Evolutionary conservation across 2,113 vertebrate species (phyloP), one percentile per base, ranked within the genome.

Genomic region (Pipa parva): DNA sequence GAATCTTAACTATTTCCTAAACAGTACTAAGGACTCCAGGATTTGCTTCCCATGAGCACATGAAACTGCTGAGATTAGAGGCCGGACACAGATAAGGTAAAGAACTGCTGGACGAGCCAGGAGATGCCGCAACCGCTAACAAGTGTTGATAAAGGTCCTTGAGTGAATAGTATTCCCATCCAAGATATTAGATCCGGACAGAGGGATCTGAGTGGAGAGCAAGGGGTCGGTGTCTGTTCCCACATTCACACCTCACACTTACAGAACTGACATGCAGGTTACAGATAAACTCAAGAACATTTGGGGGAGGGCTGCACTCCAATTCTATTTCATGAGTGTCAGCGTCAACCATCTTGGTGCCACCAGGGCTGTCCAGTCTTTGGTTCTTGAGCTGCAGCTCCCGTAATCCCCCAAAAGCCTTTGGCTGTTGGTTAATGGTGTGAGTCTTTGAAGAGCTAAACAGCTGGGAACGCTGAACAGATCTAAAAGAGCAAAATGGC

Each of bases 241-340:
- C 66, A 61, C 66, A 52, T 48, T 60, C 36, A 69, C 65, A 52
- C 55, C 9, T 55, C 50, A 17, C 33, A 6, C 39, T n/a, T 15
- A 42, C 33, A n/a, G 15, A 42, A 42, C n/a, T 2, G 39, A 15
- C 39, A 42, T 5, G 15, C 11, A 42, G 39, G n/a, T 42, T 42
- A n/a, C 17, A 42, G 39, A 42, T 18, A 42, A 5, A 18, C 3
- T n/a, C 39, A 42, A 1, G 9, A 42, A 42, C 39, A 42, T n/a
- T 5, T 42, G 39, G 39, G 39, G 39, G 36, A 13, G 7, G 12
- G 15, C n/a, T n/a, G n/a, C n/a, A n/a, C n/a, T n/a, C n/a, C n/a
- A n/a, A n/a, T n/a, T n/a, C n/a, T n/a, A n/a, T n/a, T n/a, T n/a
- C n/a, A n/a, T n/a, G n/a, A n/a, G n/a, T n/a, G n/a, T n/a, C n/a